Evolutionary conservation across 2,888 invertebrate species (phyloP), one percentile per base, ranked within the genome.

Genomic region (Cylindroiulus punctatus): DNA sequence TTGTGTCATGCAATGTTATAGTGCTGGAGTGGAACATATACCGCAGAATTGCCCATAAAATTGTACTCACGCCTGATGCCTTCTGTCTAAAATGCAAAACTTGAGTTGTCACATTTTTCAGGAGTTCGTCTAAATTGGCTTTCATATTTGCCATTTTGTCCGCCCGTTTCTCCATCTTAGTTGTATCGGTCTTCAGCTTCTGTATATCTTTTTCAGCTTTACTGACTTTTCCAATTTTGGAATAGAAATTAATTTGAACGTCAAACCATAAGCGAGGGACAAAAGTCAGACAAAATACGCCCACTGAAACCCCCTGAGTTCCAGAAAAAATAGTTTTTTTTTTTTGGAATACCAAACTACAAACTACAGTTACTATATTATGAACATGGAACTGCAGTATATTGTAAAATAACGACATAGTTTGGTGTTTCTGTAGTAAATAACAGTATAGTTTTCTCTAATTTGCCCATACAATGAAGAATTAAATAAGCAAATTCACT

Each of bases 31-130:
- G n/a, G n/a, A n/a, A n/a, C n/a, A n/a, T n/a, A n/a, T n/a, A n/a
- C n/a, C n/a, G n/a, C n/a, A n/a, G n/a, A n/a, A n/a, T n/a, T n/a
- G n/a, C n/a, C n/a, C 17, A n/a, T 32, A 5, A 82, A 42, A 82
- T n/a, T n/a, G 14, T 22, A 57, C 85, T 85, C 30, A 85, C 85
- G 12, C 85, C 47, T 44, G 85, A 85, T n/a, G 57, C 85, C 30
- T 57, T 85, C 57, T 85, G 85, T 85, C 85, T 83, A 44, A 26
- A 42, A n/a, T 26, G 83, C 32, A 83, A 36, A 26, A 83, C 22
- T 83, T 83, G 83, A 0, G n/a, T n/a, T n/a, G 40, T 44, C 12
- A 83, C 83, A 17, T 83, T 44, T 26, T 44, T 42, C n/a, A 83
- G 4, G 12, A n/a, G 83, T n/a, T 83, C 83, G 14, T 83, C 26